Evolutionary conservation across 2,113 vertebrate genomes (phyloP), one percentile per base, ranked within the genome.

Genomic region (Pica pica): DNA sequence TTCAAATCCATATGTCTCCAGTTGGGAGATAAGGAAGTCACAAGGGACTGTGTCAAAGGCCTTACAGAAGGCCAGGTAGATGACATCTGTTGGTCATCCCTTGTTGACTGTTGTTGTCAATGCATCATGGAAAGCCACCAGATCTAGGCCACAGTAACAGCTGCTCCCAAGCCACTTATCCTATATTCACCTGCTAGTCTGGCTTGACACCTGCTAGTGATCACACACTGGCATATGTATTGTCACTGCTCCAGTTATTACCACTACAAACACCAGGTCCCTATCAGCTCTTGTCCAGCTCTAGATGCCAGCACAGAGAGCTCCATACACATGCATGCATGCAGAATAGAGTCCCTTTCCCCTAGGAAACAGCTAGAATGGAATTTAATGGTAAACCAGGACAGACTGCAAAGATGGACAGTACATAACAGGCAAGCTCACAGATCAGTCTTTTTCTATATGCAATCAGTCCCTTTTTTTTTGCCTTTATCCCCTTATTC

Each of bases 311-410:
- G 41, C 37, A 82, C 35, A 64, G 13, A 78, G 55, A 28, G 35
- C 20, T 69, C 33, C 31, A 14, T 31, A 63, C 5, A 49, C 9
- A 14, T 0, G 0, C 6, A 19, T 13, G 6, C 5, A 42, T 1
- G 1, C 10, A 50, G 41, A 60, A 56, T 24, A 47, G 31, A 39
- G 17, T 65, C 46, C 7, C 2, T 30, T 35, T 23, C 26, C 7
- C 22, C 56, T 39, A 37, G 27, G 28, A 74, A 69, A 85, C 1
- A 41, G 7, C 37, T 61, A 53, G 41, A 91, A 67, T 67, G 4
- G 3, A 52, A 74, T 56, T 70, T 57, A 83, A 35, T n/a, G 22
- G 35, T 11, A 68, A 86, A 11, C 22, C 44, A 80, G n/a, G 16
- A 68, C 11, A 80, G 24, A 49, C 16, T 68, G 16, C 26, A 73